Base-by-base conservation (phyloP, 2,113 vertebrate species). In the Otis tarda region DNA sequence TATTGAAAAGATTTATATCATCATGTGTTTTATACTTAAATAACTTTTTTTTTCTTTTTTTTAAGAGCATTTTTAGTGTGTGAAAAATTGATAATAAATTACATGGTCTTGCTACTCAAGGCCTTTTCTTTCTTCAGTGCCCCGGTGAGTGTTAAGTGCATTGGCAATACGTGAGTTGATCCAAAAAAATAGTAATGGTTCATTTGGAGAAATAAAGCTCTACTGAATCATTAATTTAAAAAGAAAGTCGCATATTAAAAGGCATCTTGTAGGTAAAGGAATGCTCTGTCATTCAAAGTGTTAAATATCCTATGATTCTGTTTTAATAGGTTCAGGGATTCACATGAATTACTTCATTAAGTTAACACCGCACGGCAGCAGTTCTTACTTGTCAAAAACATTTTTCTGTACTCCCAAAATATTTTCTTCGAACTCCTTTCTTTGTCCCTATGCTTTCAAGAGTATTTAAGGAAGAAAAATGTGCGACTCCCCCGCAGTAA, bases 381-480 rank as follows among this genome's bases (percentile, higher is more conserved):
- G 78, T 55, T 92, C 84, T 93, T 43, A 47, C 67, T 70, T 97
- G 89, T 94, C 89, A 6, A 50, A 94, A 96, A 87, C 41, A 59
- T 89, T 95, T 95, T 87, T 39, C 89, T 41, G 9, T 0, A 0
- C 41, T 82, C 73, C 77, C 74, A 33, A 94, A 94, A 74, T 70
- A 89, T 92, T 92, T 81, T 75, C 39, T 73, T 52, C 52, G 67
- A 95, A 89, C 90, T 91, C n/a, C 21, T 73, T 69, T 73, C 70
- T 94, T 91, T 93, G 74, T 76, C 65, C 70, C 91, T 85, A 20
- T 1, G 87, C 89, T 89, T 96, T 96, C 94, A 94, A 70, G 91
- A 94, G 89, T 89, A 84, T 97, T 97, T 97, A 96, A 84, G 87
- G 89, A 96, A 97, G 93, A 96, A 96, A 95, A 96, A 95, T 95